Conservation (phyloP, 23 tunicate species). For the Trididemnum nubilum region DNA sequence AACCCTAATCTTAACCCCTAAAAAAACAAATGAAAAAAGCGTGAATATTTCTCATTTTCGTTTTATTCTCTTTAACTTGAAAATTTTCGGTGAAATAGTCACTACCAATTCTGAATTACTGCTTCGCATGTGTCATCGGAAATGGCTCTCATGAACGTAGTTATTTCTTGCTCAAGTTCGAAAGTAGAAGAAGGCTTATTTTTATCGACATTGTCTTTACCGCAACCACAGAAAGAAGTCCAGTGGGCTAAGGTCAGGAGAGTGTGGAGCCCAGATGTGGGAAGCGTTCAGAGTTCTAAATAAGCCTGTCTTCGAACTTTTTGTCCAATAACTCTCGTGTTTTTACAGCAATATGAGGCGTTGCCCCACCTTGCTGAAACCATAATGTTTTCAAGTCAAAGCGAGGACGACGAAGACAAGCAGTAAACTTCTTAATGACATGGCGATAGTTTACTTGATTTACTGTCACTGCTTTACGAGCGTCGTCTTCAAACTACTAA, state of each 20-base stretch:
- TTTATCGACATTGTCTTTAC: not conserved
- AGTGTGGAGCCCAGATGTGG: not conserved
- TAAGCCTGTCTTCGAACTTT: not conserved
- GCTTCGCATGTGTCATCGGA: not conserved
- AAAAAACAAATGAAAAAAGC: too few species aligned
- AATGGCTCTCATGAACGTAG: not conserved
- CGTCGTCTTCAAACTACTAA: not conserved
- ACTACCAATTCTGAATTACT: too few species aligned
- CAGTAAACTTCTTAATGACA: not conserved
- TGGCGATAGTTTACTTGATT: not conserved
- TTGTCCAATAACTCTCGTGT: not conserved
- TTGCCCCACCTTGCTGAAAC: not conserved
- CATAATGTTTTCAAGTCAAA: not conserved
- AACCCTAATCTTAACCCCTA: too few species aligned
- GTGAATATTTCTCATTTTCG: too few species aligned
- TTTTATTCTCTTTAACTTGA: too few species aligned
- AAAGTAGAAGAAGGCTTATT: not conserved
- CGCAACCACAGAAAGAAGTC: not conserved
- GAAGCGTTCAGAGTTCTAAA: not conserved
- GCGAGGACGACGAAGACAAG: slow-evolving; percentile 1
- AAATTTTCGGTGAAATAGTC: too few species aligned
- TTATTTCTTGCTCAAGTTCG: not conserved
- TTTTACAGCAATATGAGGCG: not conserved
- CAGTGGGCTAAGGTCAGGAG: not conserved
- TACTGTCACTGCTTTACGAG: not conserved